Conservation (phyloP, 1,140 invertebrate species). For the Caenorhabditis tropicalis region DNA sequence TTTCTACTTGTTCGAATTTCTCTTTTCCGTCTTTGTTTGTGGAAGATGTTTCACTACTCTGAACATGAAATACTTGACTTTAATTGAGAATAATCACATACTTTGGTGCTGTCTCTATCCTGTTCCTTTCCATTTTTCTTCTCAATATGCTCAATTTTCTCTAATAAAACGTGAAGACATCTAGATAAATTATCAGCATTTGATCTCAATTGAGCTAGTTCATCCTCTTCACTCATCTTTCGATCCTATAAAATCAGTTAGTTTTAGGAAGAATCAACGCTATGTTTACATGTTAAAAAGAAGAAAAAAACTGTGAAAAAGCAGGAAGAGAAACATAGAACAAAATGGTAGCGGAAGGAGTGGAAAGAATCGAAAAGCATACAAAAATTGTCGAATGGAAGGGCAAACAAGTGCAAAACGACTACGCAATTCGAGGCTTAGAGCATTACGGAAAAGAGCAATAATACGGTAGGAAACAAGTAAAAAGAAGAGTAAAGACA, state of each 20-base stretch:
- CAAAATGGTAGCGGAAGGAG: not conserved
- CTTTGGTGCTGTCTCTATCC: conserved; percentile 30
- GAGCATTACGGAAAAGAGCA: not conserved
- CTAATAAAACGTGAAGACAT: conserved; percentile 63
- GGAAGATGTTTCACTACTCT: conserved; percentile 10
- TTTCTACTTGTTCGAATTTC: conserved; percentile 47
- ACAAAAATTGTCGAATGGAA: conserved; percentile 3
- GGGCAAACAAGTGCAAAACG: conserved; percentile 28
- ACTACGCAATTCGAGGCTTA: conserved; percentile 39
- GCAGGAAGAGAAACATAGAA: conserved; percentile 26
- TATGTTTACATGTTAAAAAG: not conserved
- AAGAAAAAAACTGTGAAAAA: not conserved
- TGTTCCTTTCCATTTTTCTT: conserved; percentile 47
- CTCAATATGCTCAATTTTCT: conserved; percentile 68
- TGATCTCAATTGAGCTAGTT: conserved; percentile 63
- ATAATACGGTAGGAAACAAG: too few relatives aligned
- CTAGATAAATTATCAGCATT: conserved; percentile 65
- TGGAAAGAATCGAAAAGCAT: conserved; percentile 37
- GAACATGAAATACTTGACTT: not conserved
- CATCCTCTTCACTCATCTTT: conserved; percentile 41
- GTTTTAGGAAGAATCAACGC: not conserved
- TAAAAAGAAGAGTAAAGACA: too few relatives aligned
- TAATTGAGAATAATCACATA: not conserved
- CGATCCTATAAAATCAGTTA: not conserved
- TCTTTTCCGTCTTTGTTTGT: conserved; percentile 35